Percentiles rank a stretch among this genome's conserved stretches.
These are phyloP conservation scores for Stenolophus ochropezus DNA, from an alignment of 2,888 invertebrate genomes.

Conservation along the genomic window DNA sequence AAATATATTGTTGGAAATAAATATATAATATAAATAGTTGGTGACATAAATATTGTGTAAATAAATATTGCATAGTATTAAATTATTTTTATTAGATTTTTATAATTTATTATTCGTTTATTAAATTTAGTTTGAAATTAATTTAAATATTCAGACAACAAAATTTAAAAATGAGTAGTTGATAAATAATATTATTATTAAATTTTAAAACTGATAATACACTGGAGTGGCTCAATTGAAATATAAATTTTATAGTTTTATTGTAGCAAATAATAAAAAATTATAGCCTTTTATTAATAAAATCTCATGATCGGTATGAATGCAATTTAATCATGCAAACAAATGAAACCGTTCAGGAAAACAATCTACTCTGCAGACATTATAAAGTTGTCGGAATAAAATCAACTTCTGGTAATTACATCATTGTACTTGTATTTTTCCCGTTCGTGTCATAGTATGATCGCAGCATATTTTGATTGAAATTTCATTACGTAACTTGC, in stretches of 20 bases:
- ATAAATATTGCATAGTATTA: no score
- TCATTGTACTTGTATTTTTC: neutral
- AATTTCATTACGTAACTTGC: neutral
- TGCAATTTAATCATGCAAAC: neutral
- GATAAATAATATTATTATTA: no score
- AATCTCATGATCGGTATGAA: neutral
- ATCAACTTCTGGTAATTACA: neutral
- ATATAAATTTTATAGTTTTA: neutral
- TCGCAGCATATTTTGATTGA: neutral
- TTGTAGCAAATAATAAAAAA: neutral
- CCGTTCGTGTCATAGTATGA: neutral
- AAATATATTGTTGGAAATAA: no score
- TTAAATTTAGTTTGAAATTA: no score
- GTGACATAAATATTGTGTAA: no score
- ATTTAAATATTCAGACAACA: no score
- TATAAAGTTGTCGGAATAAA: neutral
- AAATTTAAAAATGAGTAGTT: no score
- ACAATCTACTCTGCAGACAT: neutral
- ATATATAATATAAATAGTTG: no score
- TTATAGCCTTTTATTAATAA: neutral
- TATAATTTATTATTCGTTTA: no score
- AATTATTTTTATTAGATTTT: no score
- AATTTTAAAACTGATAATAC: no score
- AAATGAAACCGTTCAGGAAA: neutral
- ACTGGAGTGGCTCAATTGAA: neutral